Percentiles rank a stretch among this genome's conserved stretches.
Evolutionary conservation across 92 coral and sea anemone species (phyloP).

Genomic region (Epizoanthus illoricatus): DNA sequence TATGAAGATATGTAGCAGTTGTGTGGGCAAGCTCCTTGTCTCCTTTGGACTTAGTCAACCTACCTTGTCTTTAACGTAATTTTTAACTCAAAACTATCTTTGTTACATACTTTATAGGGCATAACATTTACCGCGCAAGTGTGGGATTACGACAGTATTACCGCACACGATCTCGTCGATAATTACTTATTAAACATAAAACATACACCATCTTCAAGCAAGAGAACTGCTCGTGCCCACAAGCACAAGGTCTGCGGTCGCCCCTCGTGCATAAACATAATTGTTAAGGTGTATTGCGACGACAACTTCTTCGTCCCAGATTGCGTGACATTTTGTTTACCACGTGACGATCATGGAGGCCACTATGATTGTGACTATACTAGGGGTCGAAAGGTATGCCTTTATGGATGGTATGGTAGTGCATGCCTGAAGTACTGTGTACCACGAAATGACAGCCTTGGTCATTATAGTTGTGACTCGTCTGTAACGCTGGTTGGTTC

Average conservation of each 20-base stretch:
- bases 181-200: constrained; percentile 43
- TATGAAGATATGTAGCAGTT: too few species aligned
- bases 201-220: constrained; percentile 40
- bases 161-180: constrained; percentile 60
- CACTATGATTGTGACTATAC: constrained; percentile 75
- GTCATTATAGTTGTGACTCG: constrained; percentile 70
- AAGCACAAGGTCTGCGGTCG: constrained; percentile 50
- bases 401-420: constrained; percentile 59
- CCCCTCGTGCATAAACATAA: constrained; percentile 49
- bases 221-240: constrained; percentile 23
- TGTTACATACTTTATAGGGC: constrained; percentile 35
- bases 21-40: too few species aligned
- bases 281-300: constrained; percentile 63
- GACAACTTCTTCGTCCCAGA: constrained; percentile 62
- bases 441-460: constrained; percentile 44
- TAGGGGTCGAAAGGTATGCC: constrained; percentile 57
- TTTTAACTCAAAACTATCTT: not conserved
- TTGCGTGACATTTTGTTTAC: constrained; percentile 65
- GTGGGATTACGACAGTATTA: constrained; percentile 62
- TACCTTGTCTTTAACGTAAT: not conserved
- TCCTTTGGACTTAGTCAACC: not conserved
- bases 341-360: constrained; percentile 74
- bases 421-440: constrained; percentile 50
- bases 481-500: constrained; percentile 73
- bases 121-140: constrained; percentile 49